Conservation (phyloP, 2,113 vertebrate species). For the Enhydra lutris region DNA sequence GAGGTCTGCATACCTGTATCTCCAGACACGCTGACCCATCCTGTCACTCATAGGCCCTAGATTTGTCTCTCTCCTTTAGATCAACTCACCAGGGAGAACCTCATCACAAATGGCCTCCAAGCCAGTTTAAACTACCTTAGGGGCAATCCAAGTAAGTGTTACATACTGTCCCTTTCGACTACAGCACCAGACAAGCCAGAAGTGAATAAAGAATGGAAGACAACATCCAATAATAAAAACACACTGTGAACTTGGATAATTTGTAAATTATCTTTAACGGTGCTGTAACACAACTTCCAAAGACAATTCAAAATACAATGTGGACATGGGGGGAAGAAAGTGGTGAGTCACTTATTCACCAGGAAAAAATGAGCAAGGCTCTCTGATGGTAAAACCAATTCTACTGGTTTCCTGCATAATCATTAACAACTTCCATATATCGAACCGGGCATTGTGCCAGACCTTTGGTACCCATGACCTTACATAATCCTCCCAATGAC, state of each 20-base stretch:
- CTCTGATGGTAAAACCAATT: background rate
- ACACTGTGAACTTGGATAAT: background rate
- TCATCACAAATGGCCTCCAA: background rate
- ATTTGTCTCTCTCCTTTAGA: background rate
- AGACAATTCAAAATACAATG: background rate
- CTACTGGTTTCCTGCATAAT: background rate
- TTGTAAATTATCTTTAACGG: background rate
- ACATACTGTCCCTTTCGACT: background rate
- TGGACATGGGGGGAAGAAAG: background rate
- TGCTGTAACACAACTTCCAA: background rate
- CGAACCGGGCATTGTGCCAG: background rate
- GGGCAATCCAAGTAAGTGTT: background rate
- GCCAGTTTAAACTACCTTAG: background rate
- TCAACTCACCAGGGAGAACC: background rate
- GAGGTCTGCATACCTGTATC: background rate
- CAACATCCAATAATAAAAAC: background rate
- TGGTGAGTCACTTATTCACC: background rate
- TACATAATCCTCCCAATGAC: constrained; percentile 8
- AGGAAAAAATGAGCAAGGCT: background rate
- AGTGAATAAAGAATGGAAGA: background rate
- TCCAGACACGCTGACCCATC: background rate
- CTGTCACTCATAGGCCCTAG: background rate
- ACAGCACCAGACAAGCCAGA: background rate
- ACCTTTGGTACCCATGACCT: background rate
- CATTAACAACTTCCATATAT: background rate